These are phyloP conservation scores for Epinephelus coioides DNA, from an alignment of 2,797 vertebrate genomes.

Conservation along the genomic window DNA sequence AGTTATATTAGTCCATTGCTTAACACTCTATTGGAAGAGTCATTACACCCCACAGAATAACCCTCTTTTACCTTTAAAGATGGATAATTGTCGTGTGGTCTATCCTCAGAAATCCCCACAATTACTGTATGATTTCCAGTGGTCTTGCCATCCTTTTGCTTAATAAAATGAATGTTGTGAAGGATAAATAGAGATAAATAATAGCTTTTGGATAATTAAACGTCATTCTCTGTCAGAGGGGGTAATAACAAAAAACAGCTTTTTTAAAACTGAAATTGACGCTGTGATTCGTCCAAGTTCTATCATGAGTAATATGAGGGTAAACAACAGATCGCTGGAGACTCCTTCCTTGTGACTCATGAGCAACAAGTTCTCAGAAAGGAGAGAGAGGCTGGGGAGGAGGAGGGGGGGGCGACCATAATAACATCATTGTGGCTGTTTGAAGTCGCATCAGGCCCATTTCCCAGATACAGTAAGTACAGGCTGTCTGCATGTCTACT, in stretches of 20 bases:
- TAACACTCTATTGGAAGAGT: too few species aligned
- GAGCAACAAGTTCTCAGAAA: slow-evolving; percentile 68
- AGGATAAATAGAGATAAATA: slow-evolving; percentile 37
- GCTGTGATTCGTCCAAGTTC: slow-evolving; percentile 40
- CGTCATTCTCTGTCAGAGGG: slow-evolving; percentile 17
- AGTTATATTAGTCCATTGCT: background rate
- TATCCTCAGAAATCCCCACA: slow-evolving; percentile 8
- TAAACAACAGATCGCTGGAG: slow-evolving; percentile 69
- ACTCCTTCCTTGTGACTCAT: slow-evolving; percentile 78
- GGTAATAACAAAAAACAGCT: slow-evolving; percentile 33
- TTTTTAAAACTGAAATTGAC: slow-evolving; percentile 48
- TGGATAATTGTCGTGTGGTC: slow-evolving; percentile 10
- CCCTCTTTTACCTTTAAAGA: slow-evolving; percentile 32
- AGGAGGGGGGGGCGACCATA: slow-evolving; percentile 57
- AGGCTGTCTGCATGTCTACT: slow-evolving; percentile 81
- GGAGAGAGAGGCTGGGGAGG: slow-evolving; percentile 2
- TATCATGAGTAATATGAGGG: slow-evolving; percentile 57
- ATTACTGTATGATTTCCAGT: background rate
- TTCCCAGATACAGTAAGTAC: slow-evolving; percentile 85
- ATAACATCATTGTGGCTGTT: slow-evolving; percentile 85
- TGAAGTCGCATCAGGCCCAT: slow-evolving; percentile 84
- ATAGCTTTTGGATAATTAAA: slow-evolving; percentile 26
- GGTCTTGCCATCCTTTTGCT: slow-evolving; percentile 21
- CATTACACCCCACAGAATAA: background rate
- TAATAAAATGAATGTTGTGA: slow-evolving; percentile 30